Conservation (phyloP, 2,797 vertebrate genomes). For the Ispidina lecontei region DNA sequence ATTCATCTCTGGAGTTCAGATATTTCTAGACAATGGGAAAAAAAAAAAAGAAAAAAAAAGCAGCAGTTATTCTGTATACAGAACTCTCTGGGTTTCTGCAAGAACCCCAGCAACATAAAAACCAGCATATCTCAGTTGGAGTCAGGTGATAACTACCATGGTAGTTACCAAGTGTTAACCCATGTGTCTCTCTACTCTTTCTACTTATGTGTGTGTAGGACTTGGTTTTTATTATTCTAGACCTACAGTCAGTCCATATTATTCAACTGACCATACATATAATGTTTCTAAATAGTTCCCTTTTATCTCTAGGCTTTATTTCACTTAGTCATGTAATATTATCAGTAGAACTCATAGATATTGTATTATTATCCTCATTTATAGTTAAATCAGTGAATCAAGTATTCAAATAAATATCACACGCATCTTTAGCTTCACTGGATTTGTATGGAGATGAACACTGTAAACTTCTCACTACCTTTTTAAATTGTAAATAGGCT, state of each 20-base stretch:
- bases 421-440: background rate
- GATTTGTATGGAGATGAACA: background rate
- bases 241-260: background rate
- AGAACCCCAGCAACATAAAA: background rate
- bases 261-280: background rate
- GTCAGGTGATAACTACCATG: background rate
- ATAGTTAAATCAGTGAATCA: background rate
- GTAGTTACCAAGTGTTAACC: background rate
- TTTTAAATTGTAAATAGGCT: background rate
- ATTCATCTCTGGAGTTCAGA: background rate
- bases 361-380: background rate
- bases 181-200: background rate
- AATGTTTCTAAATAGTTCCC: background rate
- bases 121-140: background rate
- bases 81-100: background rate
- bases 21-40: background rate
- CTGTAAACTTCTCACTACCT: background rate
- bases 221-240: background rate
- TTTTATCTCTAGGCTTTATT: background rate
- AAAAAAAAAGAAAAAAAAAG: background rate
- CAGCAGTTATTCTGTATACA: background rate
- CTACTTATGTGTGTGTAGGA: background rate
- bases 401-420: background rate
- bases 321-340: background rate
- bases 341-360: background rate